Base-by-base conservation (phyloP, 2,797 vertebrate genomes). In the Hozukius guyotensis region DNA sequence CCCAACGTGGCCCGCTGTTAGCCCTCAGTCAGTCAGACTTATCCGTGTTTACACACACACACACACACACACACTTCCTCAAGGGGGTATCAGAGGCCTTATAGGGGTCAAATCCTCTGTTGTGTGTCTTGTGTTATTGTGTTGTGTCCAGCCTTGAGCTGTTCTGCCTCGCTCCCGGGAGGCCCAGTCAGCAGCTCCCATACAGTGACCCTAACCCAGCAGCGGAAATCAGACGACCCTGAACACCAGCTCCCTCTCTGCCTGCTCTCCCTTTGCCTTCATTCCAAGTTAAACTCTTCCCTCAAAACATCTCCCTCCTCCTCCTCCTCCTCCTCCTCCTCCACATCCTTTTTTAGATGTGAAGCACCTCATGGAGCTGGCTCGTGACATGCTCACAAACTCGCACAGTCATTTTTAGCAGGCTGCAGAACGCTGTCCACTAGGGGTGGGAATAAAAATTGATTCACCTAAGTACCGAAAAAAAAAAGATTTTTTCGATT, bases 161-260 rank as follows among this genome's bases (percentile, higher is more conserved):
- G 59, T 6, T 64, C 46, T 29, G 64, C 31, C 38, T 52, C 20
- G 20, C 59, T 79, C 78, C 82, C 62, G 77, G 68, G 77, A 74
- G 82, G 74, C 73, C 52, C 20, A 18, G 67, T 87, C 82, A 81
- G 82, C 88, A 79, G 82, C 88, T 91, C 82, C 86, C 81, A 61
- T 55, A 66, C 59, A 71, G 61, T 68, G 83, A 88, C 86, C 80
- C 70, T 1, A 61, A 71, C 81, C 83, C 55, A 57, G 56, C 87
- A 75, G 67, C 60, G 69, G 89, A 90, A 90, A 87, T 80, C 72
- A 24, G 53, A 69, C 7, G 31, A 87, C 87, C 84, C 77, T 11
- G 66, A 75, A 53, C 70, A n/a, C 36, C 72, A 70, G 24, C 82
- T 78, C 80, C 76, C 67, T 64, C 64, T 27, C 71, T 2, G 34